Base-by-base conservation (phyloP, 2,888 invertebrate genomes). In the Alitta virens region DNA sequence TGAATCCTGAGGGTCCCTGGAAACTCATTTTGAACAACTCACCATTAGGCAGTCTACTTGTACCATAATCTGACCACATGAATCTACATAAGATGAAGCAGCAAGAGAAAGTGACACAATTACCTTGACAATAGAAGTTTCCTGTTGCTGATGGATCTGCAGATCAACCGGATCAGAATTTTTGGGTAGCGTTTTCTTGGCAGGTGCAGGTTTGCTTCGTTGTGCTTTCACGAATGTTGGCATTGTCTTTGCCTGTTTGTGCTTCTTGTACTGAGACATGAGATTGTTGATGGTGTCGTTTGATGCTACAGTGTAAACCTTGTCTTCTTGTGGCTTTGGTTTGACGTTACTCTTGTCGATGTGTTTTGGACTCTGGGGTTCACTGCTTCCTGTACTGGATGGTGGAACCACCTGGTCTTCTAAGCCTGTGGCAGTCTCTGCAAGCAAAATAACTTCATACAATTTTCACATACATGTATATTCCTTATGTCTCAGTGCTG, bases 121-220 rank as follows among this genome's bases (percentile, higher is more conserved):
- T 78, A 95, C 91, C 90, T 90, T 93, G 68, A 89, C 88, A 65
- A 92, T 90, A 74, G 92, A 92, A 54, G 88, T 85, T 58, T 89
- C 87, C 70, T 91, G 86, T 77, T 93, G 92, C 72, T 90, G 89
- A 74, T 91, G 91, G 60, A 93, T 78, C 42, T 72, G 72, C 24
- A 72, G 69, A 33, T 78, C 77, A 5, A 75, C 72, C 3, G 71
- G 69, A 60, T 77, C 77, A 38, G 57, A 62, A 25, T 62, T 60
- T 16, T 24, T 5, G 7, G 38, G 27, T 12, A 23, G n/a, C 38
- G 51, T 26, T 7, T 50, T 18, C 18, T 51, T 60, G 16, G 60
- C 23, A 24, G 58, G 62, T 21, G 62, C 57, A 58, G 55, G 70
- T 63, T 57, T 71, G 67, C 53, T 72, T 67, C 63, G 16, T 51